Evolutionary conservation across 1,140 invertebrate genomes (phyloP).

Genomic region (Drosophila nikananu): DNA sequence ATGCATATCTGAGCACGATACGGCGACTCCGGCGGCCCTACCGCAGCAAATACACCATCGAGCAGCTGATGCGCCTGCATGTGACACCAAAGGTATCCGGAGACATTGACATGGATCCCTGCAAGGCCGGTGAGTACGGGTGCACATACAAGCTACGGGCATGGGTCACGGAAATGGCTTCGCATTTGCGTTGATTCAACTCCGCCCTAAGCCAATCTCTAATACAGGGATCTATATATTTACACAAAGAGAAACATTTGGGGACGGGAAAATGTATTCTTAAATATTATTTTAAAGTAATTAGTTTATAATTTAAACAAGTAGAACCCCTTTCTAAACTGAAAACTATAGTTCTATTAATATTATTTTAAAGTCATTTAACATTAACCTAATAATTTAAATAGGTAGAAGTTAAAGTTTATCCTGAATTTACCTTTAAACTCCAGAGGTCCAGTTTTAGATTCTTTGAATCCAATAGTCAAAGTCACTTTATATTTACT

Average conservation of each 20-base stretch:
- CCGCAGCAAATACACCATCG: conserved; percentile 88
- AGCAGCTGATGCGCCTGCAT: conserved; percentile 88
- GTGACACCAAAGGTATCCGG: conserved; percentile 90
- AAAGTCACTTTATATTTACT: not conserved
- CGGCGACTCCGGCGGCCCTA: conserved; percentile 50
- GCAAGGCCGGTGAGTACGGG: conserved; percentile 91
- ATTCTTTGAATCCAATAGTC: not conserved
- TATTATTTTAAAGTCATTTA: not conserved
- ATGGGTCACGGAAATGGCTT: conserved; percentile 44
- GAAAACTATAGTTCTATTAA: not conserved
- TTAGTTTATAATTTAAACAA: not conserved
- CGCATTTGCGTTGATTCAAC: conserved; percentile 40
- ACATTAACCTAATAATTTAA: not conserved
- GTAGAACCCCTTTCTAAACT: no score
- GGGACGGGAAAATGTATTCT: no score
- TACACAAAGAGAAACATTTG: not conserved
- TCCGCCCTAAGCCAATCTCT: conserved; percentile 46
- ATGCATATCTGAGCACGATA: conserved; percentile 48
- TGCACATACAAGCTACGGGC: conserved; percentile 7
- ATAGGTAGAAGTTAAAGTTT: not conserved
- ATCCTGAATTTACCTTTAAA: not conserved
- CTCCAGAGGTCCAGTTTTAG: no score
- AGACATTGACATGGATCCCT: conserved; percentile 93
- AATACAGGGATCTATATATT: conserved; percentile 31
- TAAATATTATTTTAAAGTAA: not conserved